Evolutionary conservation across 2,113 vertebrate genomes (phyloP).

Genomic region (Trematocara stigmaticum): DNA sequence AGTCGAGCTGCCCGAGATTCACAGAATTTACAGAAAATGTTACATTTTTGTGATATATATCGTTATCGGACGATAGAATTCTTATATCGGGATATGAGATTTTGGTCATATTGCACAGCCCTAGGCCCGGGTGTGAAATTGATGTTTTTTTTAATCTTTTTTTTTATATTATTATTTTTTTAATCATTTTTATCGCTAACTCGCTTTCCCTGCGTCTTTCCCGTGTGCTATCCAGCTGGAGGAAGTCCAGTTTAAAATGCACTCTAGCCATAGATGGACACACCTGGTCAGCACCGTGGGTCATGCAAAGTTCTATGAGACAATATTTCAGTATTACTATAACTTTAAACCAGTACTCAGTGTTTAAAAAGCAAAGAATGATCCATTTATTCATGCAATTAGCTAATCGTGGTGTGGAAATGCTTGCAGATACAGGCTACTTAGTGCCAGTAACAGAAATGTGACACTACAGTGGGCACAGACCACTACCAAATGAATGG

Average conservation of each 20-base stretch:
- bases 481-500: background rate
- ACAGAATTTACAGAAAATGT: no score
- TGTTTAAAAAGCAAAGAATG: background rate
- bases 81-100: no score
- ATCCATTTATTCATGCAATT: background rate
- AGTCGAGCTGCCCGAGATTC: no score
- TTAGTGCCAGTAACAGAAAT: background rate
- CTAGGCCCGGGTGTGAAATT: background rate
- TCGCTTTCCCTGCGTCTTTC: background rate
- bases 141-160: background rate
- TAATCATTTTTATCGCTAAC: fast-evolving
- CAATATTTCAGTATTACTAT: background rate
- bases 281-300: background rate
- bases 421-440: background rate
- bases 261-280: background rate
- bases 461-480: background rate
- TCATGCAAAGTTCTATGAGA: background rate
- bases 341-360: background rate
- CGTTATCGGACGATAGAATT: no score
- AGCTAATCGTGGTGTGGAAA: background rate
- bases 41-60: no score
- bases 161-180: background rate
- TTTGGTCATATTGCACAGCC: no score
- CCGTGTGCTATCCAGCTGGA: background rate
- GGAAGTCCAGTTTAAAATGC: background rate